Base-by-base conservation (phyloP, 92 coral and sea anemone species). In the Phymanthus crucifer region DNA sequence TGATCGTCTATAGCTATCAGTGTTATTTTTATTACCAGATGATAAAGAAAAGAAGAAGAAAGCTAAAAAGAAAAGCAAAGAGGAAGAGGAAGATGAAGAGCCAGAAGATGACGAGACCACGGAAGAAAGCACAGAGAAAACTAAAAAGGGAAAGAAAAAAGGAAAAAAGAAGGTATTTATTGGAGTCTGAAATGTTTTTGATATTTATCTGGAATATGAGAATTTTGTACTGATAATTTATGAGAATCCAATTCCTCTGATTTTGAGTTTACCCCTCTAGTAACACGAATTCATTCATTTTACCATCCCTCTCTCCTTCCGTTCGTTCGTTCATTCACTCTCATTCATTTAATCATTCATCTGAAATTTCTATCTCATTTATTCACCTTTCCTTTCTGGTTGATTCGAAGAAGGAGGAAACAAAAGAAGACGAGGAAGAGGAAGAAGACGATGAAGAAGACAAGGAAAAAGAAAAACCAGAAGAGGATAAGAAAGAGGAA, bases 51-150 rank as follows among this genome's bases (percentile, higher is more conserved):
- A 75, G 58, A 75, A 76, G 43, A 78, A 66, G 32, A 89, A 76
- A 36, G 76, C 78, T 26, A 76, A 70, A 56, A 72, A 73, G 66
- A 74, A 66, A 37, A 72, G 48, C 29, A 43, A 69, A 34, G 82
- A 64, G 26, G 90, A 73, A 18, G 89, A 89, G 6, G 79, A 72
- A 24, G 85, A 78, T 32, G 46, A 66, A 23, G 81, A 74, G 32
- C 66, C 65, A 54, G 76, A 57, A 38, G 50, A 79, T 7, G 8
- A 65, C 18, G 89, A 78, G 37, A 73, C 58, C 48, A 80, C 71
- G 34, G 80, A 80, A 40, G 87, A 81, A 71, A 82, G 78, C 69
- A 83, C 82, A 75, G 78, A 82, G 64, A 82, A 75, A 76, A 76
- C 68, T 27, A 86, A 85, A 64, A 89, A 85, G 78, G 83, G 74